Base-by-base conservation (phyloP, 2,113 vertebrate genomes). In the Eulacestoma nigropectus region DNA sequence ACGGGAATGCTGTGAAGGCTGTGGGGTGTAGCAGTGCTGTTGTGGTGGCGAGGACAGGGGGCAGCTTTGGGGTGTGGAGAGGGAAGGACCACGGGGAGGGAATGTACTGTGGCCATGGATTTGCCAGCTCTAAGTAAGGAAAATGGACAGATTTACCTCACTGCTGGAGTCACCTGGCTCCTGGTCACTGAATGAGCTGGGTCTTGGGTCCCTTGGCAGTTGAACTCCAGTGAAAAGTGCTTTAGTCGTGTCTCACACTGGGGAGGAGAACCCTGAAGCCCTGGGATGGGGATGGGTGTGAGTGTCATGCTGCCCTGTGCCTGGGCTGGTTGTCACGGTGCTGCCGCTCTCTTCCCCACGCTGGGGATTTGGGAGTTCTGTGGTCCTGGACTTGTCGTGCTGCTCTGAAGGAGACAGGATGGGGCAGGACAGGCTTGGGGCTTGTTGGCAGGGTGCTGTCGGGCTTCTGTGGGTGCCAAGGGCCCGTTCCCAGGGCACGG, bases 1-100 rank as follows among this genome's bases (percentile, higher is more conserved):
- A 0, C 0, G 1, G 35, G 14, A 16, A 3, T 2, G 6, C 33
- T 27, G 20, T 5, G 22, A 11, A 11, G 63, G n/a, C 39, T 17
- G 55, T 6, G 21, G 26, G 33, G 6, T 7, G 13, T 5, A 15
- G 70, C 3, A 3, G 21, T 29, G 53, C 63, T 19, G 5, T 5
- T 17, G 29, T 7, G 49, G 5, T 15, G 19, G 30, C 11, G 44
- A 39, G 52, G 16, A 42, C 18, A n/a, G 30, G 8, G 19, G 52
- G 27, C 35, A 16, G 0, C 46, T n/a, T 4, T 29, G 53, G 47
- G 10, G 3, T 39, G 13, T 23, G 7, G 37, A 9, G 32, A 16
- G 30, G 49, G 65, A 49, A 44, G 17, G 35, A 32, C 30, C 23
- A 2, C 3, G 25, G 37, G 11, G 42, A 76, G 18, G 21, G 42